These are phyloP conservation scores for Drosophila mercatorum DNA, from an alignment of 2,888 invertebrate species.

Conservation along the genomic window DNA sequence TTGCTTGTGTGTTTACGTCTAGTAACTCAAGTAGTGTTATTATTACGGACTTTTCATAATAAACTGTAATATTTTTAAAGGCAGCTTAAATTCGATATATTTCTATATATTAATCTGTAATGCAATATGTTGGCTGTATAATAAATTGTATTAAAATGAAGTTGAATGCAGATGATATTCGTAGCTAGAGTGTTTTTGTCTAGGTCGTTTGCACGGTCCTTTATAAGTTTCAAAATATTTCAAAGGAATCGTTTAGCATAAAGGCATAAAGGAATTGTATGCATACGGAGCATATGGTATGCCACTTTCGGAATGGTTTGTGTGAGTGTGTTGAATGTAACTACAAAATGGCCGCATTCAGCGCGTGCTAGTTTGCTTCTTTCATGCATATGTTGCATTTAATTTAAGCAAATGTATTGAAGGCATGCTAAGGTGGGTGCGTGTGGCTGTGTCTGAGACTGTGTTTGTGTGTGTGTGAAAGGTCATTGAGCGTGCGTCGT, in stretches of 20 bases:
- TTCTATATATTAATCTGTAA: neutral
- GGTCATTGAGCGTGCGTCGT: conserved; percentile 50
- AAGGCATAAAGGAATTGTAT: neutral
- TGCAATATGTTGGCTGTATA: neutral
- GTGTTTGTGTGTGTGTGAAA: conserved; percentile 50
- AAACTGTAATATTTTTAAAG: no score
- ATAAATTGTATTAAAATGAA: neutral
- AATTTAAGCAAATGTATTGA: conserved; percentile 44
- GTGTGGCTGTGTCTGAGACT: neutral
- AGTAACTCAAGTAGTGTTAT: neutral
- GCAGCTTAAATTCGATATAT: neutral
- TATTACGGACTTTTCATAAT: no score
- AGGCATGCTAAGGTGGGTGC: conserved; percentile 14
- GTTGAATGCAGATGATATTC: conserved; percentile 3
- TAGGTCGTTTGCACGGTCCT: neutral
- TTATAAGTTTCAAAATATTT: neutral
- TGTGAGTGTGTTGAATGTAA: conserved; percentile 1
- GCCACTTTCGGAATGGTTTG: neutral
- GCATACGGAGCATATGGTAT: neutral
- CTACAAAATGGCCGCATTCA: conserved; percentile 14
- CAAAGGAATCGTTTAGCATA: conserved; percentile 14
- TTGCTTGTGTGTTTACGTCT: neutral
- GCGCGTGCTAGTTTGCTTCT: neutral
- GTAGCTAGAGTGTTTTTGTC: neutral
- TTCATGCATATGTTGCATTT: conserved; percentile 38